phyloP scores from a whole-genome alignment of 2,797 vertebrate species.

The Carapus acus region DNA sequence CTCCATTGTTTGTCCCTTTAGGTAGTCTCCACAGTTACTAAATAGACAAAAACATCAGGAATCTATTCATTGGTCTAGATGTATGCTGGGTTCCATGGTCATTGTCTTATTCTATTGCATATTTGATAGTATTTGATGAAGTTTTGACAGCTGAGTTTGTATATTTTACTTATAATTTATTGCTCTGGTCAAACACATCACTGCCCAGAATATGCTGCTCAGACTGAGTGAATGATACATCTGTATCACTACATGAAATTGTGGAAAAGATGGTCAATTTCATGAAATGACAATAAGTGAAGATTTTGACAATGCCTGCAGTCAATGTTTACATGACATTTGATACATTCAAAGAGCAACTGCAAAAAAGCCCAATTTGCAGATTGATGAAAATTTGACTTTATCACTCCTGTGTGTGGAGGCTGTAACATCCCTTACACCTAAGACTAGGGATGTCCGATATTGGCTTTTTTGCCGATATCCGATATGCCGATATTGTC shows the following conservation, averaged over 20 bases:
- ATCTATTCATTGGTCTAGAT: constrained; percentile 22
- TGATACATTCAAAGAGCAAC: constrained; percentile 33
- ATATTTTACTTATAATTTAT: constrained; percentile 52
- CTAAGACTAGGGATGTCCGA: no score
- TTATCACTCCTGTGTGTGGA: no score
- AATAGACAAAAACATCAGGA: constrained; percentile 20
- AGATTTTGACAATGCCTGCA: constrained; percentile 27
- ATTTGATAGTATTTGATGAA: constrained; percentile 38
- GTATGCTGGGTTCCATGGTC: constrained; percentile 29
- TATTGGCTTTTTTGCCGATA: no score
- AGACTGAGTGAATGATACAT: constrained; percentile 2
- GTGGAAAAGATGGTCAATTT: constrained; percentile 9
- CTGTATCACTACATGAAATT: no score
- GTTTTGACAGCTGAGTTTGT: constrained; percentile 41
- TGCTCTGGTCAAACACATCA: constrained; percentile 37
- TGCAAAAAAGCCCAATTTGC: no score
- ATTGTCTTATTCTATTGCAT: constrained; percentile 37
- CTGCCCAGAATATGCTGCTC: not conserved
- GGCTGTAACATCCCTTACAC: no score
- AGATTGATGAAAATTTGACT: no score
- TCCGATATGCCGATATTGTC: no score
- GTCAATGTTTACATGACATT: constrained; percentile 47
- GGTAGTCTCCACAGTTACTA: constrained; percentile 24
- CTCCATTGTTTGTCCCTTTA: constrained; percentile 25
- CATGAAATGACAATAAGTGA: constrained; percentile 22